Conservation (phyloP, 2,797 vertebrate genomes). For the Coranthus polyacanthus region DNA sequence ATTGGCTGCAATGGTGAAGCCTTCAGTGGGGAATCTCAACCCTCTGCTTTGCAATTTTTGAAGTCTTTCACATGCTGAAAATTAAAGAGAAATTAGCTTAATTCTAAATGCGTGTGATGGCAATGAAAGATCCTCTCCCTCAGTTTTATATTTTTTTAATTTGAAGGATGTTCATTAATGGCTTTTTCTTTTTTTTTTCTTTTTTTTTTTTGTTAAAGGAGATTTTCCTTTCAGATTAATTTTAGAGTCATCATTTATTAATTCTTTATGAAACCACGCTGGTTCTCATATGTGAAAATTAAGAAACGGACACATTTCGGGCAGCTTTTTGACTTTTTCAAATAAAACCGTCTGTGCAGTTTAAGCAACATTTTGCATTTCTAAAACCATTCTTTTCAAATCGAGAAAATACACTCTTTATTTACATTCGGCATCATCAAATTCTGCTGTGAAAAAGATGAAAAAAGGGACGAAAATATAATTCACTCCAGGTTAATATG, state of each 20-base stretch:
- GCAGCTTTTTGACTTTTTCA: background rate
- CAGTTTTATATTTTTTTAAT: constrained; percentile 12
- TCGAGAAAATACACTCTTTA: no score
- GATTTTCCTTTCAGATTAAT: constrained; percentile 23
- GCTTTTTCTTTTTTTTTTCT: background rate
- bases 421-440: no score
- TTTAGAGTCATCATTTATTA: constrained; percentile 42
- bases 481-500: no score
- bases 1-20: constrained; percentile 41
- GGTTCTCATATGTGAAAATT: constrained; percentile 1
- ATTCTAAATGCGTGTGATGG: background rate
- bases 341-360: background rate
- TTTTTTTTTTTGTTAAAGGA: constrained; percentile 20
- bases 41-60: constrained; percentile 17
- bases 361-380: no score
- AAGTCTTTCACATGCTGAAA: constrained; percentile 5
- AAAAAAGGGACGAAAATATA: no score
- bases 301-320: constrained; percentile 12
- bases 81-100: constrained; percentile 1
- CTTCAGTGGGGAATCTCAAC: constrained; percentile 18
- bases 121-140: background rate
- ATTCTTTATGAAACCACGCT: constrained; percentile 25
- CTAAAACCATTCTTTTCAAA: no score
- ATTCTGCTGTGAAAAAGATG: no score
- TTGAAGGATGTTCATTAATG: background rate